Base-by-base conservation (phyloP, 1,140 invertebrate species). In the Diuraphis noxia region DNA sequence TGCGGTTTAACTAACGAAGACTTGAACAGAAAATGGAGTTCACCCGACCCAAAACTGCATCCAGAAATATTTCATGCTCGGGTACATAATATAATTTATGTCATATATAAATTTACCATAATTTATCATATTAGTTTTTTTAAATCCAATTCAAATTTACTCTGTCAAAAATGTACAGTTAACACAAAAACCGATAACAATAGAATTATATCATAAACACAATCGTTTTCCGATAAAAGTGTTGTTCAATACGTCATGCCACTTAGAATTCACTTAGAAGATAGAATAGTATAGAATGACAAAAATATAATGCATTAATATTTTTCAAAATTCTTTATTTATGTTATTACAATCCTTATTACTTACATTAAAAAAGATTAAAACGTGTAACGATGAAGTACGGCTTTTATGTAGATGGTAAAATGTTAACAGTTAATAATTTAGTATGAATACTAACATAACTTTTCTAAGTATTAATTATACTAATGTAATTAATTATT, bases 41-140 rank as follows among this genome's bases (percentile, higher is more conserved):
- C 95, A 93, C 97, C 97, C 3, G 96, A 95, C 94, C 95, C 95
- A 91, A 94, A 95, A 93, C 94, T 97, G 82, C 97, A 98, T 95
- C 97, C 97, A 49, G 96, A 96, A 92, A 97, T 98, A 93, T 98
- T 96, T 94, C 96, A 98, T 93, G 95, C 96, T 52, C 98, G 98
- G 95, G 96, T 96, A 93, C 93, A 93, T 90, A n/a, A n/a, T n/a
- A n/a, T n/a, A n/a, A n/a, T n/a, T n/a, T n/a, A 91, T 56, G 8
- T 52, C 25, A 40, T 81, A 30, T 81, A 81, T 25, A 2, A 13
- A 40, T 49, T 46, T 41, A 19, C 17, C 10, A 87, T 56, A 30
- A 40, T 30, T 30, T 38, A 87, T 87, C 19, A 10, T 40, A 25
- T 30, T 23, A 34, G n/a, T 17, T 1, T 21, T 21, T 3, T 5